phyloP scores from a whole-genome alignment of 92 coral and sea anemone genomes.

The Parazoanthus darwini region DNA sequence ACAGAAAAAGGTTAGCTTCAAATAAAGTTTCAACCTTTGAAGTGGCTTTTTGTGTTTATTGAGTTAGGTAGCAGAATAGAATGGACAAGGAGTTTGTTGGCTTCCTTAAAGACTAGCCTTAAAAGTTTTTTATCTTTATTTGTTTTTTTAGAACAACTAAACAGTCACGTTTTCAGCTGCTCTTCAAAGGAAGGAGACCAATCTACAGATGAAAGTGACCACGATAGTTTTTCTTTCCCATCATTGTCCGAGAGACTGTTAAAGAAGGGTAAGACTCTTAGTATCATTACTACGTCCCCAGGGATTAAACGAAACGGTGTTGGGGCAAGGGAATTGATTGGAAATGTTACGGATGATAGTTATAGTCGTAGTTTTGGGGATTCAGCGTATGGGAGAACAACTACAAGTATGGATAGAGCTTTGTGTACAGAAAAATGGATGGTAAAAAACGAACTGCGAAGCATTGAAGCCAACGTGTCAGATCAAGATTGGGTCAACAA shows the following conservation, averaged over 20 bases:
- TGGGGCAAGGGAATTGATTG: not conserved
- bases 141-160: not conserved
- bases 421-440: not conserved
- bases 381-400: not conserved
- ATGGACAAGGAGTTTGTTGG: not conserved
- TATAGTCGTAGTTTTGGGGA: not conserved
- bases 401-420: not conserved
- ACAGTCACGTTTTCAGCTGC: not conserved
- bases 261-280: not conserved
- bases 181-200: not conserved
- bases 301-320: not conserved
- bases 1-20: too few relatives aligned
- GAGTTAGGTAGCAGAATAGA: not conserved
- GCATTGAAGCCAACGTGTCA: not conserved
- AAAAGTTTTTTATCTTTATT: not conserved
- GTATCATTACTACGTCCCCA: not conserved
- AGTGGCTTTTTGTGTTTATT: not conserved
- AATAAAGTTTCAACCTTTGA: too few relatives aligned
- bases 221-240: conserved; percentile 24
- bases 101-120: not conserved
- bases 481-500: not conserved
- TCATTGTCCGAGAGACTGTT: conserved; percentile 29
- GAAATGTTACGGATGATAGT: not conserved
- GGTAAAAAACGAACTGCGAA: not conserved
- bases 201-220: not conserved